Evolutionary conservation across 2,113 vertebrate genomes (phyloP).

Genomic region (Tyrannus savana): DNA sequence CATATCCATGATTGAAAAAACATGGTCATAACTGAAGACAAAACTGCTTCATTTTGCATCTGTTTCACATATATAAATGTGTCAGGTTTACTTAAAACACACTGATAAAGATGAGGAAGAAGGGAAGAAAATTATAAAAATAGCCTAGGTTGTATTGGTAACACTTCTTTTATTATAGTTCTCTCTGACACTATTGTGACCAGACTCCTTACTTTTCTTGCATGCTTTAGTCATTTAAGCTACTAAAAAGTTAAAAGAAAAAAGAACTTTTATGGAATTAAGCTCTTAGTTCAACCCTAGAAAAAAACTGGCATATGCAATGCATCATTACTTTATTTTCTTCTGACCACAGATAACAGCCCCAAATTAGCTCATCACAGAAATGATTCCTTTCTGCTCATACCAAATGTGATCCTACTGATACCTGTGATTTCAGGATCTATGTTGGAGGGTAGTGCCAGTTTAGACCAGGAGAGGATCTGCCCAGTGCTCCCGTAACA

Average conservation of each 20-base stretch:
- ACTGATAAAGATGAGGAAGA: constrained; percentile 77
- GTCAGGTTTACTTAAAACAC: constrained; percentile 78
- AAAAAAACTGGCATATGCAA: background rate
- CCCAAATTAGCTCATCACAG: background rate
- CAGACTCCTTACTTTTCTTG: constrained; percentile 39
- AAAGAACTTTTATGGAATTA: background rate
- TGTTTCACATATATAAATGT: constrained; percentile 80
- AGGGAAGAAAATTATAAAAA: constrained; percentile 73
- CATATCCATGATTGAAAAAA: constrained; percentile 77
- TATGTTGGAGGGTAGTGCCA: background rate
- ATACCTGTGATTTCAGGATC: background rate
- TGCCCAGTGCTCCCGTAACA: background rate
- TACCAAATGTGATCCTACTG: background rate
- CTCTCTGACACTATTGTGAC: constrained; percentile 37
- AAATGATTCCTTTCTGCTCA: background rate
- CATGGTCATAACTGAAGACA: constrained; percentile 71
- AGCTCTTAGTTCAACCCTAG: background rate
- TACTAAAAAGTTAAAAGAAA: constrained; percentile 21
- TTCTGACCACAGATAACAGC: background rate
- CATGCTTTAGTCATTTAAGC: constrained; percentile 31
- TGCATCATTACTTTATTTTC: background rate
- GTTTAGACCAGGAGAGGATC: background rate
- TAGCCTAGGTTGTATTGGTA: constrained; percentile 62
- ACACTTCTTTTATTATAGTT: constrained; percentile 72
- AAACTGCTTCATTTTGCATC: constrained; percentile 74